Percentiles rank a stretch among this genome's conserved stretches.
These are phyloP conservation scores for Tribolium castaneum DNA, from an alignment of 1,140 invertebrate species.

Conservation along the genomic window DNA sequence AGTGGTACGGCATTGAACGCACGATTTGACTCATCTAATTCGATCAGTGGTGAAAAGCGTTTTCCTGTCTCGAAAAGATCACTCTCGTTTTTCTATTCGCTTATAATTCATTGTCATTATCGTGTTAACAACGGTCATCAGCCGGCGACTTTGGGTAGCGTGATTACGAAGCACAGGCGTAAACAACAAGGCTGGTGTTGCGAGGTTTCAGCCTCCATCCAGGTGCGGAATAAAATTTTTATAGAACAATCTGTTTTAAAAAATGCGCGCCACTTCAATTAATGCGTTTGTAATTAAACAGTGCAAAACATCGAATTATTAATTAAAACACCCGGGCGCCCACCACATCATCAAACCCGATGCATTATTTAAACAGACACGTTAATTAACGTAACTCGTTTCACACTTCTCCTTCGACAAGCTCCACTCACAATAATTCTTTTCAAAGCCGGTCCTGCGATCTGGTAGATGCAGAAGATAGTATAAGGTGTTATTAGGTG, in stretches of 20 bases:
- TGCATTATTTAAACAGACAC: not conserved
- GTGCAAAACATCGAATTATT: not conserved
- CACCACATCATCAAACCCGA: not conserved
- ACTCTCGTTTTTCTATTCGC: constrained; percentile 32
- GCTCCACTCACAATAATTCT: not conserved
- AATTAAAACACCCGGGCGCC: not conserved
- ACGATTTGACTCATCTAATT: not conserved
- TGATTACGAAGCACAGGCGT: constrained; percentile 27
- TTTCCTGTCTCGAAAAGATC: not conserved
- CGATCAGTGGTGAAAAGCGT: not conserved
- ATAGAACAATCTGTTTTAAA: not conserved
- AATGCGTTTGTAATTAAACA: constrained; percentile 9
- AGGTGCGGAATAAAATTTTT: not conserved
- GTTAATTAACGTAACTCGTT: not conserved
- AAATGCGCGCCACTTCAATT: not conserved
- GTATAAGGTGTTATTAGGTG: constrained; percentile 62
- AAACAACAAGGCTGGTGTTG: constrained; percentile 32
- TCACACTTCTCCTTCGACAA: not conserved
- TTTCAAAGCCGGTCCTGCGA: constrained; percentile 16
- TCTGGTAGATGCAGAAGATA: constrained; percentile 40
- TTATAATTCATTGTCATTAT: constrained; percentile 40
- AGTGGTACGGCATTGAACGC: constrained; percentile 15
- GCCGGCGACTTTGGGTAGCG: constrained; percentile 36
- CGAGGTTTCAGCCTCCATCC: not conserved
- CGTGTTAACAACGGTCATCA: constrained; percentile 38